Base-by-base conservation (phyloP, 2,797 vertebrate species). In the Ptychobarbus kaznakovi region DNA sequence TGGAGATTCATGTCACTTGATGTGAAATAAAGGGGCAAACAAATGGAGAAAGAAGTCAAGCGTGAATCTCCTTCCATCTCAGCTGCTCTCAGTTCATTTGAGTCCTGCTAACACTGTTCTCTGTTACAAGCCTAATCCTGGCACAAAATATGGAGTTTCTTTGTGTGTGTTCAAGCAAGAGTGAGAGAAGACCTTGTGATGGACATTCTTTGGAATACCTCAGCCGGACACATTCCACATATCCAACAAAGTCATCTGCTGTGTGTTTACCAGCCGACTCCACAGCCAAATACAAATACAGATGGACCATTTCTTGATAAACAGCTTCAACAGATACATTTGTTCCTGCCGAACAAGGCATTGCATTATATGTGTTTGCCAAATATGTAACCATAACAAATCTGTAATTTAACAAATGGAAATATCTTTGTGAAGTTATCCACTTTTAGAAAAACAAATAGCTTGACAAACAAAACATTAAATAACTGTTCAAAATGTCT, bases 381-480 rank as follows among this genome's bases (percentile, higher is more conserved):
- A 38, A 32, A 28, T 13, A 56, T 42, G 40, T 12, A 56, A 70
- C 5, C 28, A 53, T 44, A 49, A 38, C 49, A 40, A 53, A 70
- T 42, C 15, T n/a, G 7, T 69, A 28, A 40, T 18, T 3, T 12
- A 65, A 38, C 11, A 20, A 74, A 74, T 12, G 28, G 16, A 81
- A 81, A 53, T 15, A 22, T 22, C 32, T 16, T 5, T 49, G 25
- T 18, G 20, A 38, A 22, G 15, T 40, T 35, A 49, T 76, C 58
- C 13, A 46, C 40, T 3, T 18, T 15, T 68, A 66, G 61, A n/a
- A n/a, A 61, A 81, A 20, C 49, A 87, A 89, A 87, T 87, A 88
- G 79, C 28, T 80, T 65, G 73, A 75, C 86, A 91, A 91, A 92
- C 88, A 91, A 90, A 88, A 74, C 86, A 83, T 90, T 90, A 89